phyloP scores from a whole-genome alignment of 2,888 invertebrate genomes.

The Patella depressa region DNA sequence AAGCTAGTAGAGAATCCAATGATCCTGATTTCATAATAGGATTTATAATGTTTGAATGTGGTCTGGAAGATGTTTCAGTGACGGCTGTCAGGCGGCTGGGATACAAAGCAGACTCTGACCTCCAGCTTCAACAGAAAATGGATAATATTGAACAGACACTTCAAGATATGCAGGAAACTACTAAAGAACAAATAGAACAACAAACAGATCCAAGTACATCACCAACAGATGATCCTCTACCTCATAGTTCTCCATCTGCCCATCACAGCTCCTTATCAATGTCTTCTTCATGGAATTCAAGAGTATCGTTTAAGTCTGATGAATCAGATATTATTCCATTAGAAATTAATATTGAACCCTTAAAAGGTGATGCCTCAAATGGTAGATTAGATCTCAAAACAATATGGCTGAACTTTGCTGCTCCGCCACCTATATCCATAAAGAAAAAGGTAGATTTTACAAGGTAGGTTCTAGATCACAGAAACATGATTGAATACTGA shows the following conservation, averaged over 20 bases:
- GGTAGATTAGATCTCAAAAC: conserved; percentile 90
- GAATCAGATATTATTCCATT: conserved; percentile 30
- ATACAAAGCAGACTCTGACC: conserved; percentile 53
- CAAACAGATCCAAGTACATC: conserved; percentile 27
- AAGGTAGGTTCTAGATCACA: conserved; percentile 75
- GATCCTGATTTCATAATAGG: conserved; percentile 43
- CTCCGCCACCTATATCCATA: conserved; percentile 93
- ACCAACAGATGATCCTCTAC: conserved; percentile 38
- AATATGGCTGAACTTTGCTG: conserved; percentile 98
- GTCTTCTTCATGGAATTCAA: conserved; percentile 54
- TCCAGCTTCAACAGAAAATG: conserved; percentile 47
- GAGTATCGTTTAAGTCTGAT: conserved; percentile 49
- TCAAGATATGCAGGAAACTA: conserved; percentile 24
- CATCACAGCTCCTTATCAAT: conserved; percentile 32
- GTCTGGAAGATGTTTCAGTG: conserved; percentile 89
- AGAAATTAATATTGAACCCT: conserved; percentile 37
- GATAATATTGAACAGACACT: conserved; percentile 42
- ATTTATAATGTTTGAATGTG: conserved; percentile 97
- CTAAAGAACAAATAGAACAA: conserved; percentile 29
- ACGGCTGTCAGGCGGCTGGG: conserved; percentile 78
- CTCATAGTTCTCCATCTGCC: conserved; percentile 36
- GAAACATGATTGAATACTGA: too few relatives aligned
- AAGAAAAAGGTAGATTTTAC: conserved; percentile 95
- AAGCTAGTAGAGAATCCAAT: conserved; percentile 40
- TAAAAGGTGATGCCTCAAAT: conserved; percentile 76